Evolutionary conservation across 2,113 vertebrate species (phyloP).

Genomic region (Macaca fascicularis): T2T-MFA8v1.1 NC_088375.1:71048501-71049000

Average conservation of each 20-base stretch:
- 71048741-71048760: neutral
- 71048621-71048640: neutral
- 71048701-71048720: neutral
- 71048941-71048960: neutral
- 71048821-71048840: neutral
- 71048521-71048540: neutral
- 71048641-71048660: neutral
- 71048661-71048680: neutral
- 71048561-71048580: conserved; percentile 10
- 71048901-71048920: neutral
- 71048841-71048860: neutral
- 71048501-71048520: neutral
- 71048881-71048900: neutral
- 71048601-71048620: neutral
- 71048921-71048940: neutral
- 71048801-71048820: neutral
- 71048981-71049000: neutral
- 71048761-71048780: neutral
- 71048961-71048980: neutral
- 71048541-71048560: conserved; percentile 11
- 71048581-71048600: neutral
- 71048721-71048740: neutral
- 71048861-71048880: neutral
- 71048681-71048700: neutral
- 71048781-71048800: neutral